Evolutionary conservation across 2,797 vertebrate genomes (phyloP).

Genomic region (Ispidina picta): DNA sequence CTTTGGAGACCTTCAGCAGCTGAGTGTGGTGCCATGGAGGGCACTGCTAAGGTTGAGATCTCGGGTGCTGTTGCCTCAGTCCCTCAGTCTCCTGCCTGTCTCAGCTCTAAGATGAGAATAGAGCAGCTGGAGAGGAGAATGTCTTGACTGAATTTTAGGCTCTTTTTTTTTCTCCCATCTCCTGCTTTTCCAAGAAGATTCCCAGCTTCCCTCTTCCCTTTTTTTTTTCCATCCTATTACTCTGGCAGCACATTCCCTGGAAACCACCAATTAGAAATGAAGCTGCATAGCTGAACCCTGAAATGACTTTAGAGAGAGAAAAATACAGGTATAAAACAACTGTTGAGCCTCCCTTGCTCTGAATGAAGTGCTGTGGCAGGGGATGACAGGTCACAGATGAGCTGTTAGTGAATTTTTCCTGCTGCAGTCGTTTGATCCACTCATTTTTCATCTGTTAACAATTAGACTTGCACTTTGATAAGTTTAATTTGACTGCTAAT

Average conservation of each 20-base stretch:
- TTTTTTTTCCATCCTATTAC: neutral
- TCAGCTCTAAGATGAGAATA: neutral
- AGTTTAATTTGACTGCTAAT: constrained; percentile 63
- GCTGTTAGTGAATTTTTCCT: constrained; percentile 49
- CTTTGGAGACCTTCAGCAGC: neutral
- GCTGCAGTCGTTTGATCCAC: neutral
- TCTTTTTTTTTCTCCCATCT: neutral
- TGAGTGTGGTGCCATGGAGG: neutral
- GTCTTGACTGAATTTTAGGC: neutral
- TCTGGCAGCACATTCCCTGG: neutral
- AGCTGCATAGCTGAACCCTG: neutral
- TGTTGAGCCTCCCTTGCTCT: neutral
- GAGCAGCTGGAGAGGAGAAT: neutral
- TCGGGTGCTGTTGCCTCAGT: accelerated
- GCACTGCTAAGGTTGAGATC: neutral
- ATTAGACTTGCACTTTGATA: constrained; percentile 26
- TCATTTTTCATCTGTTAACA: constrained; percentile 49
- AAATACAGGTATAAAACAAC: constrained; percentile 35
- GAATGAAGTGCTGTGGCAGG: constrained; percentile 5
- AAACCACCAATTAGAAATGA: constrained; percentile 19
- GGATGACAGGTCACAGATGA: constrained; percentile 22
- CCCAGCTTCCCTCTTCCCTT: neutral
- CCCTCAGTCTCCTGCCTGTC: neutral
- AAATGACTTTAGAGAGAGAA: constrained; percentile 33
- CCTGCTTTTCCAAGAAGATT: neutral